Base-by-base conservation (phyloP, 2,797 vertebrate species). In the Acipenser ruthenus region DNA sequence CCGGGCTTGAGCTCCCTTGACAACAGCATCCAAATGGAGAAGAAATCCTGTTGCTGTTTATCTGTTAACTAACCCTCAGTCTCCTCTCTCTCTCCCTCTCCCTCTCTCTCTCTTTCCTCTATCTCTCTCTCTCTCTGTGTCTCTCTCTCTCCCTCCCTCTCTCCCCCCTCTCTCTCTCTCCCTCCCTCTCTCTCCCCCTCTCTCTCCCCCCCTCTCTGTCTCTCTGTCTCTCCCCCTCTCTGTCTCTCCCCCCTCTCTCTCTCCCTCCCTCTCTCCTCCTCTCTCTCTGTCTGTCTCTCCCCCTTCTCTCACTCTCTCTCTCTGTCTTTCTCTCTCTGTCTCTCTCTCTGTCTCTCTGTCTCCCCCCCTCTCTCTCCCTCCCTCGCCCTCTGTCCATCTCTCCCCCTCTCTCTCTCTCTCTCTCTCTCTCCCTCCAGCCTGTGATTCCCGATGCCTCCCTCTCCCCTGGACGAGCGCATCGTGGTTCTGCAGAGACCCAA, bases 391-490 rank as follows among this genome's bases (percentile, higher is more conserved):
- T 10, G 8, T 12, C 8, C 7, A 12, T 47, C 49, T 63, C 60
- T 53, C 67, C 50, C 15, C 18, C 10, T 53, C 23, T 56, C 15
- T 63, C 15, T 4, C 70, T 81, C 88, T 88, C 82, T 84, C 77
- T 74, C 74, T 82, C 79, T 83, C 47, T 10, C 13, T n/a, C 62
- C 48, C 47, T 10, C 52, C 55, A 50, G 56, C 78, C 80, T 87
- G 84, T 80, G 89, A 84, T 65, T 72, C 72, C 68, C 64, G 80
- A 90, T 91, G 87, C 88, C 88, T 84, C 89, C 90, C 68, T 86
- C 90, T 70, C 87, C 88, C 75, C 87, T 88, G 75, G 89, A 87
- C 87, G 89, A 92, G 83, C 88, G 91, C 69, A 88, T 92, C 79
- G 85, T 84, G 70, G 83, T 89, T 73, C 84, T 89, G 80, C 91